These are phyloP conservation scores for Hippoglossus stenolepis DNA, from an alignment of 2,113 vertebrate species.

Conservation along the genomic window DNA sequence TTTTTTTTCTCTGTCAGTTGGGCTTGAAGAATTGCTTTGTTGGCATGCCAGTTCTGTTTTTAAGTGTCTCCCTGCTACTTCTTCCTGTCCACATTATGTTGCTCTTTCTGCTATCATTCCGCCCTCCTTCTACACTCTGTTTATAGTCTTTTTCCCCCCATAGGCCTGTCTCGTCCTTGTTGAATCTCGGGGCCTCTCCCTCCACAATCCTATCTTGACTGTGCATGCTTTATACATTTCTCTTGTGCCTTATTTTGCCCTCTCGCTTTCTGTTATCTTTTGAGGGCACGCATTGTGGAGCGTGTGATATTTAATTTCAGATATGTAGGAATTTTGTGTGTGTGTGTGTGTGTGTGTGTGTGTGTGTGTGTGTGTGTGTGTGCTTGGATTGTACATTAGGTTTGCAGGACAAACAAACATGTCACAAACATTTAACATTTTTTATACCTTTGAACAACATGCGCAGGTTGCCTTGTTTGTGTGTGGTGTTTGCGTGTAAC, in stretches of 20 bases:
- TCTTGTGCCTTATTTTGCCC: constrained; percentile 35
- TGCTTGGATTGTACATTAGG: constrained; percentile 42
- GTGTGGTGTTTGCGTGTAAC: background rate
- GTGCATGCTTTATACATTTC: constrained; percentile 45
- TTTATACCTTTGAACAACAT: background rate
- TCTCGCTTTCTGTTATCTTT: constrained; percentile 62
- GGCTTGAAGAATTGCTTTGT: constrained; percentile 44
- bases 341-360: too few species aligned
- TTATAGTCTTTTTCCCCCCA: background rate
- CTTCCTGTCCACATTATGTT: constrained; percentile 25
- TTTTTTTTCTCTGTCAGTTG: constrained; percentile 18
- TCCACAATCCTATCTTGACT: constrained; percentile 56
- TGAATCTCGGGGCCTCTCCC: constrained; percentile 34
- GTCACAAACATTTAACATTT: background rate
- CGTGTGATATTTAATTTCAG: constrained; percentile 69
- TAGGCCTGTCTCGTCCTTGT: constrained; percentile 31
- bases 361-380: background rate
- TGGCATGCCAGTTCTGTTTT: constrained; percentile 32
- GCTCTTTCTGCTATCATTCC: background rate
- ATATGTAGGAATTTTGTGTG: constrained; percentile 47
- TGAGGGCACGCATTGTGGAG: constrained; percentile 45
- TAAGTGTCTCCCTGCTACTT: constrained; percentile 22
- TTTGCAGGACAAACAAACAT: background rate
- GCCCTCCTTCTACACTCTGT: constrained; percentile 1
- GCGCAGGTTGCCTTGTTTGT: background rate